phyloP scores from a whole-genome alignment of 37 sponge, comb jelly and placozoan species.

The Crambe crambe region DNA sequence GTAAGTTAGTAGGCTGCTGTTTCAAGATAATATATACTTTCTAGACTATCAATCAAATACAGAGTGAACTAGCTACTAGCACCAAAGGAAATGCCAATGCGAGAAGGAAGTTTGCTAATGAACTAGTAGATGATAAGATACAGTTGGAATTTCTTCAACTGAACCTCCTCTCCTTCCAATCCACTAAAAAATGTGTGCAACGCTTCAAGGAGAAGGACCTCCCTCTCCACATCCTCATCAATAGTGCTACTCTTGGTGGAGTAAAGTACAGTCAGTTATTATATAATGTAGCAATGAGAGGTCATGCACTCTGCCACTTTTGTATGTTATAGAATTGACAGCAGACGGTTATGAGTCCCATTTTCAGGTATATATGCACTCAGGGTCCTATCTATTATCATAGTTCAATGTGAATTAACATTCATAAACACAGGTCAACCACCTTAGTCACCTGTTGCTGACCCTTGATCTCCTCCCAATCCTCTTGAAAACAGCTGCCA shows the following conservation, averaged over 20 bases:
- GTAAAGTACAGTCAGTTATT: conserved; percentile 39
- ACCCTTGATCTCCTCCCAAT: conserved; percentile 69
- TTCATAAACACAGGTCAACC: no score
- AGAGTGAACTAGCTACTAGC: conserved; percentile 13
- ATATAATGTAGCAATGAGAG: no score
- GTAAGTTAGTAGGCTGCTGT: no score
- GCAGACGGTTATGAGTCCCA: no score
- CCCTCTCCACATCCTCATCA: conserved; percentile 80
- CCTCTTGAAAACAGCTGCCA: conserved; percentile 40
- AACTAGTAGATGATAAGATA: conserved; percentile 25
- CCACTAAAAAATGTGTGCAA: conserved; percentile 53
- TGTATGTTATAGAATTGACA: no score
- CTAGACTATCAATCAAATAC: conserved; percentile 58
- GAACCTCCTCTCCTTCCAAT: conserved; percentile 72
- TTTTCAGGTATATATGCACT: no score
- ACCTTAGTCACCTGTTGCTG: conserved; percentile 59
- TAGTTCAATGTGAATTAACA: no score
- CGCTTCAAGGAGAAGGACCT: conserved; percentile 64
- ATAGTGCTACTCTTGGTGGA: conserved; percentile 76
- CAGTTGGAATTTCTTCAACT: conserved; percentile 71
- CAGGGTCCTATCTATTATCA: no score
- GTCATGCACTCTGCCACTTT: no score
- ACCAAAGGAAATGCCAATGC: neutral
- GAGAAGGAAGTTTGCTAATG: no score
- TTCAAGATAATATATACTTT: neutral